Evolutionary conservation across 2,113 vertebrate species (phyloP).

Genomic region (Dinomys branickii): DNA sequence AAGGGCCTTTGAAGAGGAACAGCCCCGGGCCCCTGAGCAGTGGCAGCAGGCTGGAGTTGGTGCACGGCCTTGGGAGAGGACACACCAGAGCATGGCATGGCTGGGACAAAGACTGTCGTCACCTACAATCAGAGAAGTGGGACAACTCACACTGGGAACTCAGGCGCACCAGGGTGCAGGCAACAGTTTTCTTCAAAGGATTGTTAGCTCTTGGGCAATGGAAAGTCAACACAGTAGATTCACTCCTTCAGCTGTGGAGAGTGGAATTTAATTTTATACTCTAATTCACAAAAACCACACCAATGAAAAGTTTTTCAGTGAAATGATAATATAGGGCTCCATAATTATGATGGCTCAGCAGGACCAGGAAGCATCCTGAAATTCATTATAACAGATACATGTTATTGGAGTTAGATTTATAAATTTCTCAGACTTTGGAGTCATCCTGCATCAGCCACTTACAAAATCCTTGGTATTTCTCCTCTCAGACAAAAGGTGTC

Average conservation of each 20-base stretch:
- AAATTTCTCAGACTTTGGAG: background rate
- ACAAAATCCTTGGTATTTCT: background rate
- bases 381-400: background rate
- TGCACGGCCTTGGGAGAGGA: background rate
- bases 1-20: background rate
- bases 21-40: background rate
- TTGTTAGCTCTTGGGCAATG: background rate
- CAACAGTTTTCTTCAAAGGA: background rate
- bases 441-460: background rate
- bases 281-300: background rate
- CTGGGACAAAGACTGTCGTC: too few relatives aligned
- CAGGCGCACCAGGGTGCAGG: accelerated
- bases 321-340: background rate
- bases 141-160: background rate
- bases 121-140: background rate
- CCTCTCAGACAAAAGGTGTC: background rate
- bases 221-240: background rate
- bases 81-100: background rate
- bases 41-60: background rate
- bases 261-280: background rate
- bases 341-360: background rate
- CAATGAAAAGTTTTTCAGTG: background rate
- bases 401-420: background rate
- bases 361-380: background rate
- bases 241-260: background rate